These are phyloP conservation scores for Aplidium turbinatum DNA, from an alignment of 23 tunicate species.

Conservation along the genomic window DNA sequence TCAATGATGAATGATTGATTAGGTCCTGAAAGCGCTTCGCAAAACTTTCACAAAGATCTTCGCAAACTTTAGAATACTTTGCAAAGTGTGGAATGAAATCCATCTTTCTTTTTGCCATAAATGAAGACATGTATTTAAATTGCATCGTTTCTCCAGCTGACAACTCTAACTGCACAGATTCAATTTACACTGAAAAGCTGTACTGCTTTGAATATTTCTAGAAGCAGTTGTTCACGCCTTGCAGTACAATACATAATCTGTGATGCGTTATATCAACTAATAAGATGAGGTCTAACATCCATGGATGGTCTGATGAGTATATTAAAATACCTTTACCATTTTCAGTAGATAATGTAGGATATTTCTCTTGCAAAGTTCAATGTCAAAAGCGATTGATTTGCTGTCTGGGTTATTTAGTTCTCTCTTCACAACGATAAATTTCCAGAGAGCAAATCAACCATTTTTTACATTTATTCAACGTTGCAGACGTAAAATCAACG, in stretches of 20 bases:
- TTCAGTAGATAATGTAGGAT: background rate
- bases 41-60: background rate
- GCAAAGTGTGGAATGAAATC: background rate
- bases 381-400: too few species aligned
- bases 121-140: slow-evolving; percentile 1
- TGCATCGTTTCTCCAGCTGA: background rate
- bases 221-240: slow-evolving; percentile 19
- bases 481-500: too few species aligned
- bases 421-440: too few species aligned
- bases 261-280: slow-evolving; percentile 11
- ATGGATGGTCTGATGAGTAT: background rate
- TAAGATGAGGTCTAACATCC: slow-evolving; percentile 14
- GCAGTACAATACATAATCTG: background rate
- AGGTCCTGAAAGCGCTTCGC: background rate
- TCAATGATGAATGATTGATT: too few species aligned
- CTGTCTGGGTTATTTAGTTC: too few species aligned
- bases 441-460: too few species aligned
- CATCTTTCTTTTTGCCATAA: background rate
- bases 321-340: slow-evolving; percentile 1
- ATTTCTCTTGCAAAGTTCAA: background rate
- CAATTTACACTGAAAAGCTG: background rate
- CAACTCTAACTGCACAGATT: slow-evolving; percentile 3
- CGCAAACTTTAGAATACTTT: background rate
- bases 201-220: background rate
- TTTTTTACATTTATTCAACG: too few species aligned